These are phyloP conservation scores for Vollenhovia emeryi DNA, from an alignment of 1,140 invertebrate genomes.

Conservation along the genomic window DNA sequence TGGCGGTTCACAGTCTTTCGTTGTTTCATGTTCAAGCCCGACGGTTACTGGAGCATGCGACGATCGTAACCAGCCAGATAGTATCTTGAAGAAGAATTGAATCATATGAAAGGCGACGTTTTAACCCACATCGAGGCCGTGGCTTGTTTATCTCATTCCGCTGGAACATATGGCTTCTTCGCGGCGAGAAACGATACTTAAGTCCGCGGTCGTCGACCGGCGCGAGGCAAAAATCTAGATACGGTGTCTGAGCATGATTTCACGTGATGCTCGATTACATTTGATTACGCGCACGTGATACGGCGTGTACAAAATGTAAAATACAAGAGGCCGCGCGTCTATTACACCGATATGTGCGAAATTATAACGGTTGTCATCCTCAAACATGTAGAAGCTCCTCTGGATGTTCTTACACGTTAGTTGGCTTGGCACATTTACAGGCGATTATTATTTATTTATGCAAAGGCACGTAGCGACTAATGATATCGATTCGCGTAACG, in stretches of 20 bases:
- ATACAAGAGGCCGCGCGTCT: neutral
- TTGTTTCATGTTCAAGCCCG: too few species aligned
- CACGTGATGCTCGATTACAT: constrained; percentile 26
- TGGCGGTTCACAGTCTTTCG: too few species aligned
- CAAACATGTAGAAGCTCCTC: neutral
- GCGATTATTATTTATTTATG: constrained; percentile 7
- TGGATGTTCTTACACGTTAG: neutral
- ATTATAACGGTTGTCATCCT: neutral
- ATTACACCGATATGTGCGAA: neutral
- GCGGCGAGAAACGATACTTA: constrained; percentile 18
- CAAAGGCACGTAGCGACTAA: neutral
- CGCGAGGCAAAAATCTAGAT: constrained; percentile 2
- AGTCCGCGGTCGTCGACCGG: constrained; percentile 28
- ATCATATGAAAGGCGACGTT: constrained; percentile 40
- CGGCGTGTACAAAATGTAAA: neutral
- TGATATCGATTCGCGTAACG: neutral
- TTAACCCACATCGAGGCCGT: constrained; percentile 65
- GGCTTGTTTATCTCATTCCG: constrained; percentile 63
- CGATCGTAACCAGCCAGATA: neutral
- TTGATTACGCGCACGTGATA: neutral
- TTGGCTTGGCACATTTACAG: neutral
- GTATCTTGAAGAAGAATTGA: constrained; percentile 65
- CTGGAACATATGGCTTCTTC: constrained; percentile 62
- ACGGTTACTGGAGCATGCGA: constrained; percentile 41
- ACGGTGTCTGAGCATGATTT: constrained; percentile 17